Base-by-base conservation (phyloP, 2,888 invertebrate species). In the Drosophila prolongata region DNA sequence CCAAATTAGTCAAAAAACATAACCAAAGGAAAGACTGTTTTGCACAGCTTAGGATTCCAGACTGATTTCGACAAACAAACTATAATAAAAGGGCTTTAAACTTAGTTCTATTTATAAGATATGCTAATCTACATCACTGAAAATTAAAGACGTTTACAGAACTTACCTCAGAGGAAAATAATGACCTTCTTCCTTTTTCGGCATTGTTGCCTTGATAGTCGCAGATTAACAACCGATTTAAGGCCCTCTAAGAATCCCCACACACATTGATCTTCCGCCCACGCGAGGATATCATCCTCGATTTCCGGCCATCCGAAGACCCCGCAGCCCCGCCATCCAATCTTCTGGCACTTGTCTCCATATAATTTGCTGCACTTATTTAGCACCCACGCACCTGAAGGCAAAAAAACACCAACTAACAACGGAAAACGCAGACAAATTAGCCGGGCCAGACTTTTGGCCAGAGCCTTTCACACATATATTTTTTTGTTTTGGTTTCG, bases 281-380 rank as follows among this genome's bases (percentile, higher is more conserved):
- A 71, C 71, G 71, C 61, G 14, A 30, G 27, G 16, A 42, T 62
- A 53, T 55, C 55, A 37, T 65, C 44, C 61, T 73, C 73, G 65
- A 65, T 73, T 64, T 73, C 65, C 69, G 64, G 52, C 79, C 87
- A 73, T 75, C 77, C 69, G 61, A 30, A 14, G n/a, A n/a, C 11
- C 58, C 66, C 49, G 4, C n/a, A 35, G 16, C 65, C 50, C 44
- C 30, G 16, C 62, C 60, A 61, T 67, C 64, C 60, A 62, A 42
- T 59, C 38, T 50, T 14, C 14, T 61, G 74, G 74, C 83, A 83
- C 83, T 83, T 83, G 83, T 83, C 79, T 75, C 77, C 82, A 81
- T 84, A 87, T 83, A 83, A 83, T 83, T 83, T 83, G 82, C 79
- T 75, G 83, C 83, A 87, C 87, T 83, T 87, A 83, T 83, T 83